Base-by-base conservation (phyloP, 2,888 invertebrate genomes). In the Zygothrica quintamaculata region DNA sequence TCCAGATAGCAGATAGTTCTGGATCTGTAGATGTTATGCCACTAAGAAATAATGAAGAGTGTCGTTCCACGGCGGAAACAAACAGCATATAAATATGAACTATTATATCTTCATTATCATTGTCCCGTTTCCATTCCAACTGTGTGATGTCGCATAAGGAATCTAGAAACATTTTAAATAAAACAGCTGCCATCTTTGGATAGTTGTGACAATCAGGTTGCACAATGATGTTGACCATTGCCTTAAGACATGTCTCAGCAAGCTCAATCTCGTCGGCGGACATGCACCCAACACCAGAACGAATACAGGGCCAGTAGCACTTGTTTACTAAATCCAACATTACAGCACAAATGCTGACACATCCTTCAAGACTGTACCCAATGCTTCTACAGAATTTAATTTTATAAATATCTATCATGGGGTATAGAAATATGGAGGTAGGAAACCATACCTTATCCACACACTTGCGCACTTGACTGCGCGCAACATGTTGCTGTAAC, bases 21-120 rank as follows among this genome's bases (percentile, higher is more conserved):
- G 89, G 87, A 67, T 90, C 90, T 1, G 88, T 87, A 1, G 89
- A 84, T 5, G 89, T 87, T 6, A 90, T 89, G 3, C 90, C 91
- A 40, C 86, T 87, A 1, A 91, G 65, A 7, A 94, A 79, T 7
- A 92, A 79, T 11, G 91, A 90, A 0, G 95, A 93, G 90, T 96
- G 96, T 11, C 93, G 93, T 87, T 96, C 96, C 16, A 94, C 94
- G 1, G 95, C 91, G 0, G 94, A 93, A 15, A 95, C 94, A 71
- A 95, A 93, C 74, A 95, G 91, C 12, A 94, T 94, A 80, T 95
- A 94, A 46, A 95, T 91, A 44, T 93, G 93, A 0, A 94, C 93
- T 11, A 95, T 91, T 31, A 95, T 92, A 80, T 97, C 96, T 57
- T 91, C 90, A 67, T 91, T 91, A 39, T 91, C 90, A 65, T 91